phyloP scores from a whole-genome alignment of 2,888 invertebrate species.

The Aradus depressus region DNA sequence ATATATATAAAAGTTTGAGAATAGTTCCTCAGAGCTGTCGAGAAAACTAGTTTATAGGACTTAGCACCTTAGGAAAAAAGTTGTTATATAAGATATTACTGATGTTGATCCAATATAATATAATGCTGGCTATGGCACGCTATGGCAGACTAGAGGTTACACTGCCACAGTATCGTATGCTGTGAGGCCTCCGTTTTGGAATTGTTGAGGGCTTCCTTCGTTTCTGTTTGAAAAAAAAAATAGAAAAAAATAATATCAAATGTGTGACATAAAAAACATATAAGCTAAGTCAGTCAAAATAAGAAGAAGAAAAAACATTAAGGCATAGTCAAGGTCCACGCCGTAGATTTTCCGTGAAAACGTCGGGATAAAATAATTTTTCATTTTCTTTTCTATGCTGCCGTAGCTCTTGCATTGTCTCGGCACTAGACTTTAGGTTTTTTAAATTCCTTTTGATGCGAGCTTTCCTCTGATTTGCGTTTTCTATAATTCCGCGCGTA shows the following conservation, averaged over 20 bases:
- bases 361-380: too few relatives aligned
- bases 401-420: too few relatives aligned
- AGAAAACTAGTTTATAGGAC: constrained; percentile 7
- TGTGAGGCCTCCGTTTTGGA: constrained; percentile 81
- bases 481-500: too few relatives aligned
- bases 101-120: constrained; percentile 5
- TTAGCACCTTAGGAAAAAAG: constrained; percentile 14
- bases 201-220: constrained; percentile 71
- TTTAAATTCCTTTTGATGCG: too few relatives aligned
- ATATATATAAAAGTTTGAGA: constrained; percentile 4
- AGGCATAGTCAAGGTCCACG: too few relatives aligned
- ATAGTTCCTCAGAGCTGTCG: constrained; percentile 12
- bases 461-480: too few relatives aligned
- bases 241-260: not conserved
- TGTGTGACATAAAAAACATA: too few relatives aligned
- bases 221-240: constrained; percentile 54
- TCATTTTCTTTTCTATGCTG: too few relatives aligned
- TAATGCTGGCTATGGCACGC: constrained; percentile 24
- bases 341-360: too few relatives aligned
- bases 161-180: constrained; percentile 98
- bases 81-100: not conserved
- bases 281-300: too few relatives aligned
- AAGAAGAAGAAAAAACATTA: too few relatives aligned
- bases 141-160: constrained; percentile 71
- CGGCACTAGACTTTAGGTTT: too few relatives aligned